These are phyloP conservation scores for Portunus trituberculatus DNA, from an alignment of 1,140 invertebrate species.

Conservation along the genomic window DNA sequence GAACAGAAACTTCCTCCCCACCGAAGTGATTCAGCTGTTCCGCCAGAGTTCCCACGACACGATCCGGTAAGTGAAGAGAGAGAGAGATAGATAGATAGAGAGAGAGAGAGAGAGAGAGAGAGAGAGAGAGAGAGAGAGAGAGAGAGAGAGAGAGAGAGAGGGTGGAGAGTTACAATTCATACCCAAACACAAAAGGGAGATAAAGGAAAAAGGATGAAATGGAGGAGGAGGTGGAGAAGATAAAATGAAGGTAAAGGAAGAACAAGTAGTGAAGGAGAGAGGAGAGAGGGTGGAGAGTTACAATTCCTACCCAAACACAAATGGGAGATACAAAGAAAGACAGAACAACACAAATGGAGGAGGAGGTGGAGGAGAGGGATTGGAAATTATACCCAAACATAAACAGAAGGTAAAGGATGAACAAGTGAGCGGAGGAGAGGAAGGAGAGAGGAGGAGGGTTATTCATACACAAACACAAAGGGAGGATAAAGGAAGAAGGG, in stretches of 20 bases:
- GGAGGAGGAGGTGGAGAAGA: not conserved
- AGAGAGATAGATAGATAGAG: too few relatives aligned
- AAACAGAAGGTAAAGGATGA: not conserved
- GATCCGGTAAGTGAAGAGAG: constrained; percentile 81
- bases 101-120: not conserved
- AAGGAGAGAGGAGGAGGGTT: not conserved
- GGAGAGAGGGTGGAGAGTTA: not conserved
- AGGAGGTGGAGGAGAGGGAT: too few relatives aligned
- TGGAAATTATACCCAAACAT: too few relatives aligned
- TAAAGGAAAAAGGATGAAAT: not conserved
- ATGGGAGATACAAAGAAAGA: too few relatives aligned
- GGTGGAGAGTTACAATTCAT: too few relatives aligned
- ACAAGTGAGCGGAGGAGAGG: too few relatives aligned
- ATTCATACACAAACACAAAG: too few relatives aligned
- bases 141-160: constrained; percentile 2
- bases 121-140: not conserved
- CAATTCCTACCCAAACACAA: too few relatives aligned
- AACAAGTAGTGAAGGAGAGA: not conserved
- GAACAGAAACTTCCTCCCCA: constrained; percentile 90
- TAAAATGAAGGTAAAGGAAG: not conserved
- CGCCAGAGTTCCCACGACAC: constrained; percentile 87
- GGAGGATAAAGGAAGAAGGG: not conserved
- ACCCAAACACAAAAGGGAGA: not conserved
- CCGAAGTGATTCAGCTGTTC: constrained; percentile 89
- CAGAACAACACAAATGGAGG: too few relatives aligned